Evolutionary conservation across 1,140 invertebrate genomes (phyloP), one percentile per base, ranked within the genome.

Genomic region (Zaprionus taronus): DNA sequence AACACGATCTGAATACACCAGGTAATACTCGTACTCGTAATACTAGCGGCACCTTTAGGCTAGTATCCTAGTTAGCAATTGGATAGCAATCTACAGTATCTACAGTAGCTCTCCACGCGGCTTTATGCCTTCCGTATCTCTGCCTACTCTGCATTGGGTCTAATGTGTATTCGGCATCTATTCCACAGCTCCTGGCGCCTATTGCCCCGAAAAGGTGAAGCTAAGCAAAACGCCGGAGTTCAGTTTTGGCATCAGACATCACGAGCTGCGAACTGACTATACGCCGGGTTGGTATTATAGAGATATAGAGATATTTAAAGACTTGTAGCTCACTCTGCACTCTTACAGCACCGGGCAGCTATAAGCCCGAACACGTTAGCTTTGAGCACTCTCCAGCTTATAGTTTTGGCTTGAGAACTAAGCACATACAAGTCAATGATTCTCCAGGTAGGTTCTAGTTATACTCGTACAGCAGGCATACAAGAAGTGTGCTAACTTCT

Each of bases 221-320:
- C 93, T 94, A 72, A 94, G 95, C 80, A 94, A 93, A 69, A 93
- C 95, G 47, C 95, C 95, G 15, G 94, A 94, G 80, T 96, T 93
- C 91, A 94, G 93, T 60, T 96, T 96, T 68, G 93, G 94, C 47
- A 93, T 95, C 44, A 96, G 94, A 92, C 92, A 95, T 0, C 95
- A 95, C 79, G 95, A 96, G 51, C 93, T 93, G 9, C 96, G 95
- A 91, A 79, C 93, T 4, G 96, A 96, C 83, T 94, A 95, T 53
- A 96, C 96, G 9, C 98, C 98, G 44, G 95, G 90, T 91, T 57
- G 4, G 47, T 51, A 14, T 0, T 11, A 11, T 11, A 34, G 31
- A 11, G 31, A 31, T 31, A 4, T 14, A 11, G 31, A 31, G 11
- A 4, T 14, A 17, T 41, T 77, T 94, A 93, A 31, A 20, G 36